Evolutionary conservation across 2,113 vertebrate species (phyloP).

Genomic region (Dipodomys spectabilis): DNA sequence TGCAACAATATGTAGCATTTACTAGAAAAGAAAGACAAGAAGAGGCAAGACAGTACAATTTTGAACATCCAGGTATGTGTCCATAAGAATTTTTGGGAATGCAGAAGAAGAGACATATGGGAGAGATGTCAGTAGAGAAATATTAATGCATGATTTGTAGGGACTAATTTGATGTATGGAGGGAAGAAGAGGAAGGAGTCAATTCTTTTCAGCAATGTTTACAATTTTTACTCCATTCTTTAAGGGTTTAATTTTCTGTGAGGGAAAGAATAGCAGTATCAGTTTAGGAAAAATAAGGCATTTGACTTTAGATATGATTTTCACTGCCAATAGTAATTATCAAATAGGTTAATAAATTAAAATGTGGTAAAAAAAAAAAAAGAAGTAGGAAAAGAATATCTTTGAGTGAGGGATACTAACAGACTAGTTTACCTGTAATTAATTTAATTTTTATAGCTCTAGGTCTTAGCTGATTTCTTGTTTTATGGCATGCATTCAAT

Average conservation of each 20-base stretch:
- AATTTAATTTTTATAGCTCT: slow-evolving; percentile 21
- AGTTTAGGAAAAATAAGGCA: slow-evolving; percentile 6
- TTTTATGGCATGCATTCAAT: background rate
- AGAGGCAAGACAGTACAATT: background rate
- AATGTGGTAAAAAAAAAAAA: slow-evolving; percentile 24
- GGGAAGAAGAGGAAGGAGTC: slow-evolving; percentile 1
- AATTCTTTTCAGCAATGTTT: background rate
- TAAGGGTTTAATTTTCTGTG: slow-evolving; percentile 36
- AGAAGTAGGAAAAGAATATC: background rate
- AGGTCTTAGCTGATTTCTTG: slow-evolving; percentile 4
- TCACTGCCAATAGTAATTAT: slow-evolving; percentile 50
- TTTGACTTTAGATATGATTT: slow-evolving; percentile 37
- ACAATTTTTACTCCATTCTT: background rate
- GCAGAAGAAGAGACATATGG: background rate
- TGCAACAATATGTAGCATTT: background rate
- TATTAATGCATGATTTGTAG: background rate
- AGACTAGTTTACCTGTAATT: slow-evolving; percentile 5
- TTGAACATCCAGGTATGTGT: background rate
- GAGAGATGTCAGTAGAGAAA: background rate
- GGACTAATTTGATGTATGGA: slow-evolving; percentile 27
- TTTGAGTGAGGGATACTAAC: background rate
- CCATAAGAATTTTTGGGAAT: slow-evolving; percentile 7
- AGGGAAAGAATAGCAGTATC: slow-evolving; percentile 10
- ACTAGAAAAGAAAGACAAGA: slow-evolving; percentile 29
- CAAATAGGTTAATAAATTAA: slow-evolving; percentile 43